Conservation (phyloP, 2,888 invertebrate genomes). For the Dicranocentrus wangi region DNA sequence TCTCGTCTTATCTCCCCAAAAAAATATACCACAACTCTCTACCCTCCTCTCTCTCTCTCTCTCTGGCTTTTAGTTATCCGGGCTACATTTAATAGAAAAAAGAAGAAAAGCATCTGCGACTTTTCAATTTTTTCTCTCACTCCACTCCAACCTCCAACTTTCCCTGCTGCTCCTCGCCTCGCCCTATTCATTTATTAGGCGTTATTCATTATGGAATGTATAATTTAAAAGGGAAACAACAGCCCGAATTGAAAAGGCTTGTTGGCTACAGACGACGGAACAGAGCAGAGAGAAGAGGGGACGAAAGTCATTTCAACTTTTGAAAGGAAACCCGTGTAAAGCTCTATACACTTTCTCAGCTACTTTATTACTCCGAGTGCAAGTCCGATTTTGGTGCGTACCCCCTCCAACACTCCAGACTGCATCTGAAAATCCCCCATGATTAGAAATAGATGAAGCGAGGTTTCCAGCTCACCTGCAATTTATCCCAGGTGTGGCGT, state of each 20-base stretch:
- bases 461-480: constrained; percentile 30
- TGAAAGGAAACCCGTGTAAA: constrained; percentile 53
- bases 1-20: neutral
- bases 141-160: neutral
- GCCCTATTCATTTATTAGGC: constrained; percentile 52
- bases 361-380: constrained; percentile 7
- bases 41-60: neutral
- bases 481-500: constrained; percentile 49
- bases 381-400: neutral
- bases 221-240: constrained; percentile 33
- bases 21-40: neutral
- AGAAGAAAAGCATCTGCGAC: constrained; percentile 45
- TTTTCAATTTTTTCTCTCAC: constrained; percentile 10
- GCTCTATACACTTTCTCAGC: neutral
- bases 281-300: too few species aligned
- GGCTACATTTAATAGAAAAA: constrained; percentile 4
- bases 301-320: neutral
- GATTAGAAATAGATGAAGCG: constrained; percentile 51
- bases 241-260: neutral
- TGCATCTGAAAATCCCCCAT: constrained; percentile 25
- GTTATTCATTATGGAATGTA: constrained; percentile 47
- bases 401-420: too few species aligned
- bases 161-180: too few species aligned
- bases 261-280: too few species aligned
- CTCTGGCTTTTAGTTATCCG: neutral